Evolutionary conservation across 2,113 vertebrate species (phyloP), one percentile per base, ranked within the genome.

Genomic region (Phrynocephalus versicolor): DNA sequence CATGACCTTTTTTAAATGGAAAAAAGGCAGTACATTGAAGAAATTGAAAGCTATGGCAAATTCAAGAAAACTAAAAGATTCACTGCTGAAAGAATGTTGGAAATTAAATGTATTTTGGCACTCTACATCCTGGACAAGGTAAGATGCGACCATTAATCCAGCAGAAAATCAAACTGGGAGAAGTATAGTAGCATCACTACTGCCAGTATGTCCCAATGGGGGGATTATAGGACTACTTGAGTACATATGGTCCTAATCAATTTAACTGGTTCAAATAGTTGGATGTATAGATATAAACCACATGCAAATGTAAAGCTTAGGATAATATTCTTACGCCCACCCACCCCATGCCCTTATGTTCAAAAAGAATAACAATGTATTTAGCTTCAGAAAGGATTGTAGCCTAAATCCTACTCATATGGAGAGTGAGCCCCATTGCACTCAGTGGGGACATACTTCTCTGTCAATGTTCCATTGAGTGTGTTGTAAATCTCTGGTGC

Each of bases 321-420:
- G 7, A 21, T 8, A 30, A 64, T 69, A 37, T 76, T 58, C 18
- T n/a, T 45, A 2, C 6, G 71, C 0, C 4, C 9, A 2, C 62
- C 75, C 76, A 18, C 37, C 58, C 13, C 41, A n/a, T 70, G 67
- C 85, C 85, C 80, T 9, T 35, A 60, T 62, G 51, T 84, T 74
- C 83, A 25, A 87, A 79, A 89, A 37, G 57, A 84, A 55, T n/a
- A 67, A 69, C n/a, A 37, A 2, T 88, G 91, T 93, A 27, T 3
- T 81, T 75, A 25, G n/a, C 45, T 0, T 84, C 86, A 82, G 87
- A 78, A 89, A 92, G n/a, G 30, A 72, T 73, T n/a, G 39, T 35
- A 37, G 23, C 35, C 37, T 25, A 23, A 64, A 64, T 41, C 30
- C 93, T 88, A 91, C 25, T 72, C 89, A 84, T 92, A 92, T 6